A percentile compares a stretch with the other conserved stretches of the same genome.
Conservation (phyloP, 1,140 invertebrate species). For the Camponotus vicinus region DNA sequence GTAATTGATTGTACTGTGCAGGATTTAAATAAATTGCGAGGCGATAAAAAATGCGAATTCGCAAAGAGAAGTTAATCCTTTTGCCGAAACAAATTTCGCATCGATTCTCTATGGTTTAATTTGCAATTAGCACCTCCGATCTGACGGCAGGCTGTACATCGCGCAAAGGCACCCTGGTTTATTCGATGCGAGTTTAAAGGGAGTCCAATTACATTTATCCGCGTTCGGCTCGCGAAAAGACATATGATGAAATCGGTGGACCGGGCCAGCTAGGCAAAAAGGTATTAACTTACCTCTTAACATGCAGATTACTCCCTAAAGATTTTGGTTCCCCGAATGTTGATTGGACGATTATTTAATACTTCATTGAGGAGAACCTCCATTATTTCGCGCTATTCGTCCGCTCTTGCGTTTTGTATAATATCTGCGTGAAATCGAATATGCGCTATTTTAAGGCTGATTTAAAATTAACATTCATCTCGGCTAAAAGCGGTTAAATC, state of each 20-base stretch:
- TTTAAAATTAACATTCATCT: constrained; percentile 3
- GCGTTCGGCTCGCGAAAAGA: constrained; percentile 44
- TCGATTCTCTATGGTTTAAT: not conserved
- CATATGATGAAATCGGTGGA: constrained; percentile 61
- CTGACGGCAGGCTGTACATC: not conserved
- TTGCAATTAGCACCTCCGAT: not conserved
- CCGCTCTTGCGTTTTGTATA: not conserved
- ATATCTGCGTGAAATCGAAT: constrained; percentile 3
- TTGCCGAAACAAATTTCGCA: not conserved
- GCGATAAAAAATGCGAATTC: too few relatives aligned
- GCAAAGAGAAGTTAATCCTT: not conserved
- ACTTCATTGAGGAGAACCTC: constrained; percentile 72
- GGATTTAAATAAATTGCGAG: not conserved
- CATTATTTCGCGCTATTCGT: constrained; percentile 63
- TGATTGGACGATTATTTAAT: constrained; percentile 86
- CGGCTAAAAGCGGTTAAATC: not conserved
- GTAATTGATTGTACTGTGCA: not conserved
- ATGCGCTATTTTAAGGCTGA: not conserved
- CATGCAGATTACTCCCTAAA: constrained; percentile 85
- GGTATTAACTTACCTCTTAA: constrained; percentile 85
- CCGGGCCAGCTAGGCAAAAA: constrained; percentile 81
- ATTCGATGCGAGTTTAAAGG: constrained; percentile 13
- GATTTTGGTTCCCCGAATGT: constrained; percentile 79
- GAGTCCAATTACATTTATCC: constrained; percentile 17
- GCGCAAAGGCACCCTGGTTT: not conserved